Conservation (phyloP, 2,113 vertebrate species). For the Strix aluco region DNA sequence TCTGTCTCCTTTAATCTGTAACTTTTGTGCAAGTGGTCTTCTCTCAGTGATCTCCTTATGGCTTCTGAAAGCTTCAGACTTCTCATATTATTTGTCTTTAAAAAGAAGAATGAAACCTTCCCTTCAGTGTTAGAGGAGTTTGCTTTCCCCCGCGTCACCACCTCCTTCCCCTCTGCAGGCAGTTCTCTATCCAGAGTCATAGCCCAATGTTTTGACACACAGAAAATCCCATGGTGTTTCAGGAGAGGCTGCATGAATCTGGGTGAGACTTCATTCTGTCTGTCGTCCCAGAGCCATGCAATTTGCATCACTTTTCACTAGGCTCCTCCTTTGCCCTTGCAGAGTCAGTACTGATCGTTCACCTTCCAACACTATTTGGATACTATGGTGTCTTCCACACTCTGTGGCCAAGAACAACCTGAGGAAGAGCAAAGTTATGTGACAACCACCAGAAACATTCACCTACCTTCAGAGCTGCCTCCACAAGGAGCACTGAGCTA, state of each 20-base stretch:
- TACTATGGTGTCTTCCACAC: not conserved
- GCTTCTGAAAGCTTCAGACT: not conserved
- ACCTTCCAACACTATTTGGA: not conserved
- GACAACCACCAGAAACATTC: not conserved
- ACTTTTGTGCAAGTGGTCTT: not conserved
- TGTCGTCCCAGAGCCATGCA: not conserved
- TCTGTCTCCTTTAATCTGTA: not conserved
- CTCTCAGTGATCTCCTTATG: not conserved
- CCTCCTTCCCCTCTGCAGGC: not conserved
- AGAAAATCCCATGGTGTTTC: not conserved
- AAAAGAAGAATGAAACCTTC: not conserved
- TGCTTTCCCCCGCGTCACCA: not conserved
- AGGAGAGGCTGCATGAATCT: not conserved
- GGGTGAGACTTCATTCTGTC: not conserved
- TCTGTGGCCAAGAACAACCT: not conserved
- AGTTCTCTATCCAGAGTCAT: not conserved
- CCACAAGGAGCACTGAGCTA: not conserved
- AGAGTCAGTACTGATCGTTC: rapidly evolving
- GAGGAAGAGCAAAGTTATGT: not conserved
- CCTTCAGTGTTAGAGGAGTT: not conserved
- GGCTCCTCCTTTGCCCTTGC: not conserved
- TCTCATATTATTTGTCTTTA: not conserved
- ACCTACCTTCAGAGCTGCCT: slow-evolving; percentile 66
- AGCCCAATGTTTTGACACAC: not conserved
- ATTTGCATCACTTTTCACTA: not conserved